phyloP scores from a whole-genome alignment of 1,140 invertebrate genomes.

The Drosophila nigromelanica region DNA sequence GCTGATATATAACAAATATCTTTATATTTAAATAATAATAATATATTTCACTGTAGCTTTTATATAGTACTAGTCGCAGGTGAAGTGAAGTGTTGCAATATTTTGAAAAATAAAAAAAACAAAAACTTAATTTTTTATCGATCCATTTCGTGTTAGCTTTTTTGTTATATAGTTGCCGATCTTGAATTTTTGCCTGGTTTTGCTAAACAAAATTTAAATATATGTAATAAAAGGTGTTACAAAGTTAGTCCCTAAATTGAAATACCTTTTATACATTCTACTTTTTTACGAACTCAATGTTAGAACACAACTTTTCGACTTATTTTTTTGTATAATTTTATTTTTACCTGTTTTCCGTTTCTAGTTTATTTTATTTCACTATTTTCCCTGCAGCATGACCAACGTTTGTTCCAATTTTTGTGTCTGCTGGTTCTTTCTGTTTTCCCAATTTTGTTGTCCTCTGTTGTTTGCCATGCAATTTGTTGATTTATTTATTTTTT shows the following conservation, averaged over 20 bases:
- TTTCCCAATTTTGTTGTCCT: constrained; percentile 17
- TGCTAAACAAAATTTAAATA: no score
- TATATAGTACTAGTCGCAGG: no score
- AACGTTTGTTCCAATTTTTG: constrained; percentile 30
- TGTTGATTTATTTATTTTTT: constrained; percentile 33
- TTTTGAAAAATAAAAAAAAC: not conserved
- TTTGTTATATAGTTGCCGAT: no score
- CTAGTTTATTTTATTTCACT: constrained; percentile 15
- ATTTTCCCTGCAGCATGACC: constrained; percentile 9
- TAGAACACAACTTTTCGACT: not conserved
- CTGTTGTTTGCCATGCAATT: constrained; percentile 45
- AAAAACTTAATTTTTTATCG: no score
- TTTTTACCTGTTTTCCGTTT: constrained; percentile 47
- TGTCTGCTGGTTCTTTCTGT: constrained; percentile 8
- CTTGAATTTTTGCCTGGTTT: no score
- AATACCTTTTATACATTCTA: not conserved
- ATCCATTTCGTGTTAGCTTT: no score
- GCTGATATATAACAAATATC: no score
- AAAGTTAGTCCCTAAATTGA: no score
- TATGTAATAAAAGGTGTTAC: no score
- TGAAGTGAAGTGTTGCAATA: no score
- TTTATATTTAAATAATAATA: no score
- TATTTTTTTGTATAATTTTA: not conserved
- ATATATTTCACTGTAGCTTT: no score
- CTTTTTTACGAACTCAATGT: not conserved